Evolutionary conservation across 2,888 invertebrate species (phyloP), one percentile per base, ranked within the genome.

Genomic region (Petrophora chlorosata): DNA sequence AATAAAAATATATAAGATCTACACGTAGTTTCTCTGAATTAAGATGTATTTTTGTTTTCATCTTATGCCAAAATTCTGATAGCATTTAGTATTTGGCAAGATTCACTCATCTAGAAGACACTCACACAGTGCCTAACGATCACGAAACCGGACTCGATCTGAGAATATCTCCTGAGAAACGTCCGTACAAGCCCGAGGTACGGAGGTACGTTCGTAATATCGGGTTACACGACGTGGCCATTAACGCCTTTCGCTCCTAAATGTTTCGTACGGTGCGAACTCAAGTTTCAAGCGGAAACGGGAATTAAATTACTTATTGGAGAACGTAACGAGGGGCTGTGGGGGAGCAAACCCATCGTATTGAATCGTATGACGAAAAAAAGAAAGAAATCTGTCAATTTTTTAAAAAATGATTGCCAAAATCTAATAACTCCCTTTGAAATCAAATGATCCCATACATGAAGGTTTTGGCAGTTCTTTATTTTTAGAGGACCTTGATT

Each of bases 141-240:
- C 40, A 7, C 33, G 49, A 43, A 44, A 50, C 25, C 29, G 29
- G 49, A 44, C 34, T 43, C 39, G n/a, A 8, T 13, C 17, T 13
- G 34, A 29, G 34, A 39, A 44, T 35, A 45, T 41, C 50, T 45
- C 40, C 22, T 22, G 44, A 66, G 63, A 65, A 67, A 63, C 50
- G 52, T 56, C 25, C 43, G 34, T 42, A 61, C 63, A 62, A 62
- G 56, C 59, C 46, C 56, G 62, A 65, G 70, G 62, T 50, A 38
- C 41, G 38, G 62, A 65, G 70, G 62, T 50, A 38, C 41, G 38
- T 61, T 51, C 42, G 69, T 73, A 79, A 72, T 76, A 79, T 79
- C 76, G 58, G 61, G 68, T 79, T 74, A 75, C 79, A 62, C 58
- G 70, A 67, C 67, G 67, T 65, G 61, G 65, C 76, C 73, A 79